A percentile compares a stretch with the other conserved stretches of the same genome.
These are phyloP conservation scores for Actenoides lindsayi DNA, from an alignment of 2,113 vertebrate genomes.

Conservation along the genomic window DNA sequence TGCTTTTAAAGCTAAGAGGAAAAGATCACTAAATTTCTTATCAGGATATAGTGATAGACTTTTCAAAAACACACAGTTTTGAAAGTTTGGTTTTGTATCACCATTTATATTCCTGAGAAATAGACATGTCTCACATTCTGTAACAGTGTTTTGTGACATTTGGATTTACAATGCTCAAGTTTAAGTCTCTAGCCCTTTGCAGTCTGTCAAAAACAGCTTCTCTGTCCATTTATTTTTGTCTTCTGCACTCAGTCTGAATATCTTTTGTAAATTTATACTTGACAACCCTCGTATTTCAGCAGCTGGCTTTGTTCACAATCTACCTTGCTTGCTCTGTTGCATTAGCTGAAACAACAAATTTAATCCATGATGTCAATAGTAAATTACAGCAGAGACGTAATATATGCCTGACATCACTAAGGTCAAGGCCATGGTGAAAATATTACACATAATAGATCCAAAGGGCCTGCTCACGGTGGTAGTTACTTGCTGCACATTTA, in stretches of 20 bases:
- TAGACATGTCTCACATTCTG: constrained; percentile 77
- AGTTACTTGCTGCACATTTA: constrained; percentile 50
- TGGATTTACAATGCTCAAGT: constrained; percentile 84
- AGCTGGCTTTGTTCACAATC: constrained; percentile 78
- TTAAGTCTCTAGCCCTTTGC: constrained; percentile 82
- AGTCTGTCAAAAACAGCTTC: constrained; percentile 83
- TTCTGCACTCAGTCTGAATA: constrained; percentile 83
- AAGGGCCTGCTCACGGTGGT: constrained; percentile 50
- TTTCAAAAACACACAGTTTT: constrained; percentile 71
- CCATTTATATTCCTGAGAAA: constrained; percentile 85
- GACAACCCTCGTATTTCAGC: constrained; percentile 85
- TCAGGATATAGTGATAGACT: constrained; percentile 63
- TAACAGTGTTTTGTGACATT: constrained; percentile 78
- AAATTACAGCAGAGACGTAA: constrained; percentile 79
- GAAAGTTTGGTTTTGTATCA: constrained; percentile 75
- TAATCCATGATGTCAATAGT: constrained; percentile 83
- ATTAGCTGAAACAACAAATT: constrained; percentile 87
- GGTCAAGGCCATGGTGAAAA: constrained; percentile 76
- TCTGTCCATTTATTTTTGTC: constrained; percentile 85
- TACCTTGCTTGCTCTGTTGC: constrained; percentile 80
- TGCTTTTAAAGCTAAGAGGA: constrained; percentile 31
- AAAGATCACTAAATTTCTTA: constrained; percentile 60
- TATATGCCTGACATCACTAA: constrained; percentile 79
- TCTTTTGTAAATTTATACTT: constrained; percentile 87
- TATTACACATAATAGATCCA: constrained; percentile 70